Evolutionary conservation across 2,888 invertebrate species (phyloP).

Genomic region (Acrobasis repandana): DNA sequence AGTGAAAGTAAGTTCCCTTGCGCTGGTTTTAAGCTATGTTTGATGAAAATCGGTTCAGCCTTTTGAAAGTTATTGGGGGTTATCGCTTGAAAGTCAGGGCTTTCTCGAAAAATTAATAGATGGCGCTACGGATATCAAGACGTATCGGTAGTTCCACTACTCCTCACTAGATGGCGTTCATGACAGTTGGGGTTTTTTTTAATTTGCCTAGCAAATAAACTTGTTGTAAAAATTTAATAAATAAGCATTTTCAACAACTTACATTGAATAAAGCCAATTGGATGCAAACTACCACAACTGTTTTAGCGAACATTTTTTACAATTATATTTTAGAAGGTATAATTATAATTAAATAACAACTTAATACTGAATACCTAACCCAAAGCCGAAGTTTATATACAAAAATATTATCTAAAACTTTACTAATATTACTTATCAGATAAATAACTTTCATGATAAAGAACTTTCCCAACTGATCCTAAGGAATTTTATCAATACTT

Average conservation of each 20-base stretch:
- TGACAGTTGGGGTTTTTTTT: too few relatives aligned
- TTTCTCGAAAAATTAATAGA: too few relatives aligned
- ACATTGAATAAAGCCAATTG: slow-evolving; percentile 33
- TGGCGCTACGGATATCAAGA: too few relatives aligned
- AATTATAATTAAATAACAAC: neutral
- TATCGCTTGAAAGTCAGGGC: too few relatives aligned
- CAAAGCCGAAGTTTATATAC: slow-evolving; percentile 7
- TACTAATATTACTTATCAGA: neutral
- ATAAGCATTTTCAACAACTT: slow-evolving; percentile 24
- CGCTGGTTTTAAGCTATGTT: too few relatives aligned
- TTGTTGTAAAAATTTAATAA: neutral
- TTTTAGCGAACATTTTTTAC: slow-evolving; percentile 34
- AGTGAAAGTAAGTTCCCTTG: too few relatives aligned
- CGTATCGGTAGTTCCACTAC: too few relatives aligned
- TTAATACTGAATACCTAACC: neutral
- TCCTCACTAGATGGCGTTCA: too few relatives aligned
- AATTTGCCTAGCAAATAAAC: too few relatives aligned
- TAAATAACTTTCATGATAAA: neutral
- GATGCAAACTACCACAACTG: slow-evolving; percentile 28
- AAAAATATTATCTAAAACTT: slow-evolving; percentile 2
- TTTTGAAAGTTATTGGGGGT: too few relatives aligned
- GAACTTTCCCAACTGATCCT: neutral
- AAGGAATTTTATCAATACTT: neutral
- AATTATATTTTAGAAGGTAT: neutral
- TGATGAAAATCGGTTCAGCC: too few relatives aligned